These are phyloP conservation scores for Dipodomys merriami DNA, from an alignment of 2,113 vertebrate genomes.

Conservation along the genomic window DNA sequence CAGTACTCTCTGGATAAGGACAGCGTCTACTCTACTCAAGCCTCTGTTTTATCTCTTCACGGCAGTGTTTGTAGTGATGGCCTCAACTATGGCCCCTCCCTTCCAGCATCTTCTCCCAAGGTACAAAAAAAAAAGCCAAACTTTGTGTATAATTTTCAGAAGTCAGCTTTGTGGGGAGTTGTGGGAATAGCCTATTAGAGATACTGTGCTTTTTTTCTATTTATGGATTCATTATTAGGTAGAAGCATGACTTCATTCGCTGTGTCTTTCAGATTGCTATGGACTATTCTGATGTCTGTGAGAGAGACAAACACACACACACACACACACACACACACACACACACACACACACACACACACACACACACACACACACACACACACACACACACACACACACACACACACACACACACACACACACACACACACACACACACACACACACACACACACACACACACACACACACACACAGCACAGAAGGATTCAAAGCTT, in stretches of 20 bases:
- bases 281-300: neutral
- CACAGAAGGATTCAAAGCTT: neutral
- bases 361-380: no score
- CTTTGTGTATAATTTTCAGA: constrained; percentile 3
- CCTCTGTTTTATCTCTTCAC: constrained; percentile 90
- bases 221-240: neutral
- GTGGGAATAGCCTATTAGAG: neutral
- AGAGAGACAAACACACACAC: neutral
- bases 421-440: no score
- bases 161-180: neutral
- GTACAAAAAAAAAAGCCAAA: constrained; percentile 81
- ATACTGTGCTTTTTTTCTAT: constrained; percentile 11
- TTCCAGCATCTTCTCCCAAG: constrained; percentile 89
- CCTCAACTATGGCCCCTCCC: constrained; percentile 82
- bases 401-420: no score
- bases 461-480: no score
- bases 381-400: no score
- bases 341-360: no score
- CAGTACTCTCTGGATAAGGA: constrained; percentile 87
- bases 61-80: constrained; percentile 88
- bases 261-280: neutral
- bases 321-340: no score
- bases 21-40: constrained; percentile 87
- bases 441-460: no score
- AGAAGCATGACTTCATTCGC: constrained; percentile 56